Evolutionary conservation across 2,888 invertebrate genomes (phyloP).

Genomic region (Diploptera punctata): DNA sequence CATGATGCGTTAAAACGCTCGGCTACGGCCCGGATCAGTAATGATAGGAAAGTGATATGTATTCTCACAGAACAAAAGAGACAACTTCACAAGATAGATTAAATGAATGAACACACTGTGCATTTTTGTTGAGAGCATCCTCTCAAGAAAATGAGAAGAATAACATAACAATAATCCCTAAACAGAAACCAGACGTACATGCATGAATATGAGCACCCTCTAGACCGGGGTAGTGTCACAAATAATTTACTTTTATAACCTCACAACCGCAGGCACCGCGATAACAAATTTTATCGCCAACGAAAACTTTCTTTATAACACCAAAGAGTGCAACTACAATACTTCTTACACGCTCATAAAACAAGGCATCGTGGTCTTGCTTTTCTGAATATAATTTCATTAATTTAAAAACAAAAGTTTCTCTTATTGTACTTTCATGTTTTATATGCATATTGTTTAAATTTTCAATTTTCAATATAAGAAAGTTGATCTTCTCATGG

Average conservation of each 20-base stretch:
- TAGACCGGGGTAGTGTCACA: neutral
- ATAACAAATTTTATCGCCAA: conserved; percentile 12
- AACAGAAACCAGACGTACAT: too few relatives aligned
- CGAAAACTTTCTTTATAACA: conserved; percentile 2
- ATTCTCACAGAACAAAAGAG: too few relatives aligned
- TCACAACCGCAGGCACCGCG: conserved; percentile 6
- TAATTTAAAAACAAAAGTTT: neutral
- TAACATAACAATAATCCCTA: too few relatives aligned
- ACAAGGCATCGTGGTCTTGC: neutral
- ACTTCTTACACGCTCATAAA: neutral
- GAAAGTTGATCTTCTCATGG: too few relatives aligned
- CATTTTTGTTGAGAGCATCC: too few relatives aligned
- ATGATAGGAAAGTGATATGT: too few relatives aligned
- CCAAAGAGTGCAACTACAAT: neutral
- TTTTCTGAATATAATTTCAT: neutral
- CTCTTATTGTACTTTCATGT: neutral
- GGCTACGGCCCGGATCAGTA: too few relatives aligned
- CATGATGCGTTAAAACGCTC: too few relatives aligned
- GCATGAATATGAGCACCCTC: too few relatives aligned
- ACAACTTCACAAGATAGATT: too few relatives aligned
- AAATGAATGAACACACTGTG: too few relatives aligned
- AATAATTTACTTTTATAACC: conserved; percentile 24
- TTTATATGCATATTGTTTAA: neutral
- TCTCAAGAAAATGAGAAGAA: too few relatives aligned
- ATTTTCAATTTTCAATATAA: neutral